phyloP scores from a whole-genome alignment of 2,797 vertebrate species.

The Leptodactylus fallax region DNA sequence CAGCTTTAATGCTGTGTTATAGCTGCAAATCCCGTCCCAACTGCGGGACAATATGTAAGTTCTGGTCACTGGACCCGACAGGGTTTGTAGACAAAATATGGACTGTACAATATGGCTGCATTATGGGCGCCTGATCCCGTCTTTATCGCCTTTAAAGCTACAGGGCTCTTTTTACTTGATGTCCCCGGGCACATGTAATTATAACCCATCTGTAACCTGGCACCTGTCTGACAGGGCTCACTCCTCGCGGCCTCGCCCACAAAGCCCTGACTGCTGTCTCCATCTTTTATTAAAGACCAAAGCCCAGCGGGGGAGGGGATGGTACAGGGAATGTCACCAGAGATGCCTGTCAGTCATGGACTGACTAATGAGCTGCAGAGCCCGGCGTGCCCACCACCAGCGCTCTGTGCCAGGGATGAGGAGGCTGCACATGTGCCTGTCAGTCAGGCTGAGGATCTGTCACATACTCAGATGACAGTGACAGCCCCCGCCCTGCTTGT shows the following conservation, averaged over 20 bases:
- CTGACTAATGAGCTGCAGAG: slow-evolving; percentile 14
- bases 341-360: background rate
- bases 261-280: background rate
- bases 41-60: too few relatives aligned
- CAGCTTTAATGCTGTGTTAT: too few relatives aligned
- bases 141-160: background rate
- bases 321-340: background rate
- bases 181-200: background rate
- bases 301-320: background rate
- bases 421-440: slow-evolving; percentile 7
- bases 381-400: background rate
- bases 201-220: background rate
- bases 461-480: background rate
- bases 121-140: too few relatives aligned
- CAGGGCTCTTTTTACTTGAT: background rate
- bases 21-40: too few relatives aligned
- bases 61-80: too few relatives aligned
- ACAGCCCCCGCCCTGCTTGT: background rate
- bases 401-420: background rate
- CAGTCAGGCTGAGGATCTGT: background rate
- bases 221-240: slow-evolving; percentile 24
- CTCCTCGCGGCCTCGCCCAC: background rate
- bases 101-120: too few relatives aligned
- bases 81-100: too few relatives aligned
- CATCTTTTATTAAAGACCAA: slow-evolving; percentile 2